A percentile compares a stretch with the other conserved stretches of the same genome.
Conservation (phyloP, 2,113 vertebrate genomes). For the Aegypius monachus region DNA sequence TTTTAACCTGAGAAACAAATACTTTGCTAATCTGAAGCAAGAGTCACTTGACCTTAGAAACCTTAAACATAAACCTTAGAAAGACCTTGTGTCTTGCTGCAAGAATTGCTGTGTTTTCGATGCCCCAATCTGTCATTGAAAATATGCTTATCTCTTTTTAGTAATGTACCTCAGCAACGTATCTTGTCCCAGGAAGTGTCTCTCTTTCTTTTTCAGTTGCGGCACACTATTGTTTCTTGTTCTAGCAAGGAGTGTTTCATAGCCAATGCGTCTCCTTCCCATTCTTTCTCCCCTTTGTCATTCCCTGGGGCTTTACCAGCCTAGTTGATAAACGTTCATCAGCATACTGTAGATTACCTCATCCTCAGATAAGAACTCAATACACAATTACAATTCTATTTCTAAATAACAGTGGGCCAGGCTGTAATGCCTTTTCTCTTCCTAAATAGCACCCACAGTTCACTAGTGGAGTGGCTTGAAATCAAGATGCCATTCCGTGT, state of each 20-base stretch:
- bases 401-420: conserved; percentile 40
- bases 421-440: neutral
- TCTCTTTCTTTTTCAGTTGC: conserved; percentile 4
- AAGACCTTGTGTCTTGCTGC: neutral
- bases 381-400: conserved; percentile 58
- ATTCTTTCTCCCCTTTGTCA: conserved; percentile 47
- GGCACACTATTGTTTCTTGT: conserved; percentile 55
- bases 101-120: neutral
- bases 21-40: neutral
- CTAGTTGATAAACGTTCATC: conserved; percentile 43
- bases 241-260: conserved; percentile 53
- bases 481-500: neutral
- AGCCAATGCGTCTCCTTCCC: conserved; percentile 57
- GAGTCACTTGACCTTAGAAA: neutral
- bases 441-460: neutral
- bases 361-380: conserved; percentile 61
- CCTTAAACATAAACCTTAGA: neutral
- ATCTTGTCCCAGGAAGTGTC: conserved; percentile 40
- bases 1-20: neutral
- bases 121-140: neutral
- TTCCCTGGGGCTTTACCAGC: conserved; percentile 56
- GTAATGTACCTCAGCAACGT: neutral
- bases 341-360: conserved; percentile 54
- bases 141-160: neutral
- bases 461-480: neutral